Evolutionary conservation across 2,797 vertebrate genomes (phyloP).

Genomic region (Serranus cabrilla): DNA sequence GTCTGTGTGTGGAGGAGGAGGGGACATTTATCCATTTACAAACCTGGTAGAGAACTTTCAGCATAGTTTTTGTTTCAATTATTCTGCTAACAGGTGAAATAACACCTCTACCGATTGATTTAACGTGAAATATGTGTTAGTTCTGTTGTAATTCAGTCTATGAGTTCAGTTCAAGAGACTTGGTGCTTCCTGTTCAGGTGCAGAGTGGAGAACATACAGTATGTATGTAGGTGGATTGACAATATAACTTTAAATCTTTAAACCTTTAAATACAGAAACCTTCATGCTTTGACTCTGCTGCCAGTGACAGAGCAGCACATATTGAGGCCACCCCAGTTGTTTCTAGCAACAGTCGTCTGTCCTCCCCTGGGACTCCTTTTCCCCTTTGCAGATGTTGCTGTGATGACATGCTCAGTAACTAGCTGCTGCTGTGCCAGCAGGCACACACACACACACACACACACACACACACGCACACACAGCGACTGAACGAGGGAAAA

Average conservation of each 20-base stretch:
- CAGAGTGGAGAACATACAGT: not conserved
- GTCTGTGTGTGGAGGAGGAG: no score
- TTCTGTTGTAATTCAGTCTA: no score
- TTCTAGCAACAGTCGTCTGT: conserved; percentile 32
- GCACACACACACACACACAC: not conserved
- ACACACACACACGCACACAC: conserved; percentile 22
- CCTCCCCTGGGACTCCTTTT: conserved; percentile 43
- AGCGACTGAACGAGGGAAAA: conserved; percentile 9
- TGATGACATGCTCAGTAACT: conserved; percentile 62
- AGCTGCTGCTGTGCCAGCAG: conserved; percentile 46
- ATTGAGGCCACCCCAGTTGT: conserved; percentile 45
- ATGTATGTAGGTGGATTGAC: not conserved
- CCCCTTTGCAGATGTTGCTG: conserved; percentile 42
- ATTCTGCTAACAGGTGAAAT: no score
- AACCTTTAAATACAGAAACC: not conserved
- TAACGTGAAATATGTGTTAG: no score
- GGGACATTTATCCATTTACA: no score
- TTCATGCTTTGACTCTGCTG: not conserved
- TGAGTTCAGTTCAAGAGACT: no score
- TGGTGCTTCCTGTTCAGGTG: not conserved
- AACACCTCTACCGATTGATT: no score
- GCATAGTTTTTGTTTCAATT: no score
- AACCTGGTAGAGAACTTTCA: no score
- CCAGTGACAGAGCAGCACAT: conserved; percentile 6
- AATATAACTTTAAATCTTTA: no score